Evolutionary conservation across 2,888 invertebrate species (phyloP).

Genomic region (Leptinotarsa tumamoca): DNA sequence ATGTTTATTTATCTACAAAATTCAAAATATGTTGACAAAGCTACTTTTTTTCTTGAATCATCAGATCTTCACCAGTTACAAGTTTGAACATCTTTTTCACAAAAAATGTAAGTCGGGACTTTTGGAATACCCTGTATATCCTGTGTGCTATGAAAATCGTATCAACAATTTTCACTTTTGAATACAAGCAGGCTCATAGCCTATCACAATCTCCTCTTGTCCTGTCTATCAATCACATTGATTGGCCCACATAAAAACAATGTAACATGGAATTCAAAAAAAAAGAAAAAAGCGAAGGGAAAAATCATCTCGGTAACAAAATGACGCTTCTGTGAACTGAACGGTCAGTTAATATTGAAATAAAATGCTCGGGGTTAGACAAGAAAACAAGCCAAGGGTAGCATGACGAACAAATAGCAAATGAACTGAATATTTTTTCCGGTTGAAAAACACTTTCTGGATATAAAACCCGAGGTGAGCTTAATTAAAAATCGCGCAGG

Average conservation of each 20-base stretch:
- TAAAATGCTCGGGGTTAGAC: constrained; percentile 55
- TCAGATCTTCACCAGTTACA: no score
- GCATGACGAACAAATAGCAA: constrained; percentile 62
- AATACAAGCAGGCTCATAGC: not conserved
- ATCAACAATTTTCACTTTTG: no score
- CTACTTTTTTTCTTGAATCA: no score
- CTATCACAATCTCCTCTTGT: not conserved
- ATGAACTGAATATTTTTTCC: constrained; percentile 66
- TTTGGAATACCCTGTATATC: no score
- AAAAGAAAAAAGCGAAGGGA: constrained; percentile 30
- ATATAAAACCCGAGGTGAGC: constrained; percentile 64
- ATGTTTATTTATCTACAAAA: no score
- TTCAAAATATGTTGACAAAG: no score
- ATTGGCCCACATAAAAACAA: constrained; percentile 40
- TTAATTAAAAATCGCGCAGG: constrained; percentile 65
- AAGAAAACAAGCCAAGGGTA: constrained; percentile 64
- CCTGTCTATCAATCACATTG: constrained; percentile 25
- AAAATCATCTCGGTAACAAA: constrained; percentile 38
- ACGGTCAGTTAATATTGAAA: constrained; percentile 54
- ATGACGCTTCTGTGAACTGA: constrained; percentile 39
- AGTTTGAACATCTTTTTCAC: no score
- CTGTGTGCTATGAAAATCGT: no score
- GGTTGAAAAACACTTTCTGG: constrained; percentile 65
- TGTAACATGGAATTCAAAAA: constrained; percentile 37
- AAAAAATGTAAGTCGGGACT: no score